phyloP scores from a whole-genome alignment of 2,797 vertebrate genomes.

The Uromys caudimaculatus region DNA sequence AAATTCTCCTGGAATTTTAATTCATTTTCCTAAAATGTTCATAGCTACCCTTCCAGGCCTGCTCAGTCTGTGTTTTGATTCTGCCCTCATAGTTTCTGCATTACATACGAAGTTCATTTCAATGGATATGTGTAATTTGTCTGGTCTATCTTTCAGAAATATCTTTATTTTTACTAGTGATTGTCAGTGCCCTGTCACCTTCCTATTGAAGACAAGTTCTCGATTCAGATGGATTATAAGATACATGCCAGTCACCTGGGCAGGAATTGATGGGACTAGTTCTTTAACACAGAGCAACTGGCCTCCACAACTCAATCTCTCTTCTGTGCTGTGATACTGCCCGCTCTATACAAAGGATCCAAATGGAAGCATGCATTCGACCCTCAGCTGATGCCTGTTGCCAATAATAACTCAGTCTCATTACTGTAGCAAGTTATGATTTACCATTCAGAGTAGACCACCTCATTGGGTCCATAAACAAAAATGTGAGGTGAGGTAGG shows the following conservation, averaged over 20 bases:
- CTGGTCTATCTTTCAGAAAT: conserved; percentile 25
- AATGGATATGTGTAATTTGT: neutral
- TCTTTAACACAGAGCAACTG: neutral
- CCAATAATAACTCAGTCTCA: neutral
- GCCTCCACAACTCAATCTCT: neutral
- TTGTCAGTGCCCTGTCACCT: neutral
- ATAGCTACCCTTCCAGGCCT: neutral
- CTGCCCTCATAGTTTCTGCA: neutral
- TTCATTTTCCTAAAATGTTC: neutral
- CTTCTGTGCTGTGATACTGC: neutral
- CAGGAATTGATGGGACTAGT: neutral
- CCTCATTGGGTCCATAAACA: neutral
- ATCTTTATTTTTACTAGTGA: neutral
- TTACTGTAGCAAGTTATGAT: neutral
- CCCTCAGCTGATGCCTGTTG: conserved; percentile 3
- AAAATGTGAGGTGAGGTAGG: neutral
- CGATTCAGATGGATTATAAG: neutral
- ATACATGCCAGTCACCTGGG: neutral
- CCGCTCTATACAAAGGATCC: neutral
- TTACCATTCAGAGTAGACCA: neutral
- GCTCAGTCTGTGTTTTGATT: neutral
- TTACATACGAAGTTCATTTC: neutral
- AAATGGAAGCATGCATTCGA: neutral
- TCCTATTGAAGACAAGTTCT: neutral
- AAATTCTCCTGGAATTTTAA: neutral